phyloP scores from a whole-genome alignment of 2,888 invertebrate species.

The Ommatoiulus sabulosus region DNA sequence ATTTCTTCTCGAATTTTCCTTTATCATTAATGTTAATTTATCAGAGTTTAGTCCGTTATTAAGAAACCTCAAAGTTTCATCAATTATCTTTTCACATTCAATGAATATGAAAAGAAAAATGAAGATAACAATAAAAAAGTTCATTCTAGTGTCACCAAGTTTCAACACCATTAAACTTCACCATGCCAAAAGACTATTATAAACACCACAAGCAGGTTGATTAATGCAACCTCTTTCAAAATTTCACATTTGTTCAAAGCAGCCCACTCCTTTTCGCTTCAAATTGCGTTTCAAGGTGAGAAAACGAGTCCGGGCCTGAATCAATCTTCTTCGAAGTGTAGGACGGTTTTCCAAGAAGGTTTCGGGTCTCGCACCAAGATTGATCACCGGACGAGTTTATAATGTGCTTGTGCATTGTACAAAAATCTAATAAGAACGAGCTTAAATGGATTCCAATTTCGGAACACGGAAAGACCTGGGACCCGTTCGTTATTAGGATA shows the following conservation, averaged over 20 bases:
- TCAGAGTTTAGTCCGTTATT: too few species aligned
- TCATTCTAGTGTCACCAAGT: too few species aligned
- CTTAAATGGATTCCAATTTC: conserved; percentile 32
- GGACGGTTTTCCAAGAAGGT: background rate
- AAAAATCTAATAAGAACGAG: background rate
- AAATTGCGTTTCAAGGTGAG: conserved; percentile 2
- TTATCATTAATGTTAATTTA: too few species aligned
- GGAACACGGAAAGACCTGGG: background rate
- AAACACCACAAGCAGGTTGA: background rate
- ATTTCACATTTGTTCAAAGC: conserved; percentile 9
- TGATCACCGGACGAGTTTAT: background rate
- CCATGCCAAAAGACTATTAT: background rate
- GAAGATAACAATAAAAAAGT: too few species aligned
- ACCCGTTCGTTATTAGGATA: conserved; percentile 34
- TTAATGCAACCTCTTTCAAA: background rate
- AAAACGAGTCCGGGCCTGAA: background rate
- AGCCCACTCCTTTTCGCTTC: background rate
- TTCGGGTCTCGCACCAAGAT: conserved; percentile 15
- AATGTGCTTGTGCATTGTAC: conserved; percentile 34
- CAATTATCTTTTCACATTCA: too few species aligned
- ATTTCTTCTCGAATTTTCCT: too few species aligned
- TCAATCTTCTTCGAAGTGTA: conserved; percentile 16
- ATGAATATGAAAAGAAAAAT: too few species aligned
- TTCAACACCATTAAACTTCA: too few species aligned
- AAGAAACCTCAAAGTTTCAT: too few species aligned